Evolutionary conservation across 2,797 vertebrate species (phyloP).

Genomic region (Helarctos malayanus): DNA sequence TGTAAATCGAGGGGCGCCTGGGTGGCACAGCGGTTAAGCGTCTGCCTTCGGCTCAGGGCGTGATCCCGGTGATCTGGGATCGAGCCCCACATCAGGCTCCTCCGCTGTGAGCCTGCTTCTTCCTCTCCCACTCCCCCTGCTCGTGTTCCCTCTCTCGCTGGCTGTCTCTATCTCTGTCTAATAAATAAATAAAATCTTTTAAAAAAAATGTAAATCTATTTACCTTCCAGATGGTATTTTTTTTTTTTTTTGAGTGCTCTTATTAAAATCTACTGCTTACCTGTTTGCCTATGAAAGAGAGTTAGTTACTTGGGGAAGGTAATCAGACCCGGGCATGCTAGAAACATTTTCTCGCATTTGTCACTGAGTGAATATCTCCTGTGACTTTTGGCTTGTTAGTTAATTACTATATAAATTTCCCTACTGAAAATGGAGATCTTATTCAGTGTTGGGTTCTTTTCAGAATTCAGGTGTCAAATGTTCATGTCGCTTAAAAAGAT

Average conservation of each 20-base stretch:
- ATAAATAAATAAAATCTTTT: too few relatives aligned
- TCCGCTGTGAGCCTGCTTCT: too few relatives aligned
- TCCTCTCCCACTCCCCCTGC: too few relatives aligned
- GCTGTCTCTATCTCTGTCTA: too few relatives aligned
- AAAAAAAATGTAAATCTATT: constrained; percentile 73
- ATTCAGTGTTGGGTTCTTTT: constrained; percentile 19
- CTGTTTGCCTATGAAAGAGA: constrained; percentile 40
- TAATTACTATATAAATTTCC: constrained; percentile 62
- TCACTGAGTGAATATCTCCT: not conserved
- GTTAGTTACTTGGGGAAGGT: constrained; percentile 25
- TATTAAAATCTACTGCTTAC: constrained; percentile 30
- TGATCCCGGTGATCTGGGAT: too few relatives aligned
- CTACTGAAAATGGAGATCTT: constrained; percentile 1
- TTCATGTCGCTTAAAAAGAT: not conserved
- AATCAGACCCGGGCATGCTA: not conserved
- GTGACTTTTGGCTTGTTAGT: constrained; percentile 33
- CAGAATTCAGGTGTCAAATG: constrained; percentile 18
- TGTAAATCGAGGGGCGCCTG: constrained; percentile 38
- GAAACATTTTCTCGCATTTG: not conserved
- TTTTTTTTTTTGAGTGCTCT: not conserved
- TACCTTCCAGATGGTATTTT: constrained; percentile 51
- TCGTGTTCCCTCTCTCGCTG: too few relatives aligned
- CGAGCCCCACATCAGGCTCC: too few relatives aligned
- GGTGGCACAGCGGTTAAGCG: too few relatives aligned
- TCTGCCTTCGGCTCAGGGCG: too few relatives aligned